Conservation (phyloP, 2,797 vertebrate genomes). For the Psittacula derbiana region DNA sequence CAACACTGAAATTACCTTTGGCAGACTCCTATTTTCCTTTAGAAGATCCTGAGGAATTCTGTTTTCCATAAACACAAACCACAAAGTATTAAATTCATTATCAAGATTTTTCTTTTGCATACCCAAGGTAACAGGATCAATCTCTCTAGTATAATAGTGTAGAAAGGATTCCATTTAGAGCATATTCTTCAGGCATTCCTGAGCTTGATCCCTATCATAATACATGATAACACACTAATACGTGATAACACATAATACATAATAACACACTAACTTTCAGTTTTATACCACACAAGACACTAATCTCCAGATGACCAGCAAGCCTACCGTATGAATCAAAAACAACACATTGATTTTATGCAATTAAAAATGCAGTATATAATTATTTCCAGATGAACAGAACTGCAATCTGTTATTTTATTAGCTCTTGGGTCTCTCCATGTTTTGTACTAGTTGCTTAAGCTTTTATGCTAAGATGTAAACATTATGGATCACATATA, state of each 20-base stretch:
- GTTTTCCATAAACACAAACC: constrained; percentile 62
- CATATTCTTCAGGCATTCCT: not conserved
- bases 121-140: not conserved
- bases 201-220: not conserved
- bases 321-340: not conserved
- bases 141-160: not conserved
- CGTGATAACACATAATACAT: not conserved
- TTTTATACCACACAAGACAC: not conserved
- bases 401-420: not conserved
- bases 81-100: constrained; percentile 31
- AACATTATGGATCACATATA: not conserved
- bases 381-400: not conserved
- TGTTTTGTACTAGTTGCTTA: not conserved
- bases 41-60: constrained; percentile 48
- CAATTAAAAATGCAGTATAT: not conserved
- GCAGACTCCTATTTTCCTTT: constrained; percentile 52
- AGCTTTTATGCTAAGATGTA: constrained; percentile 24
- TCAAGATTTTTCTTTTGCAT: constrained; percentile 25
- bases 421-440: not conserved
- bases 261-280: not conserved
- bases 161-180: not conserved
- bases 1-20: constrained; percentile 35
- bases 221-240: not conserved
- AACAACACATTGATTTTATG: not conserved
- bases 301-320: not conserved